Evolutionary conservation across 1,140 invertebrate species (phyloP), one percentile per base, ranked within the genome.

Genomic region (Metaphire vulgaris): DNA sequence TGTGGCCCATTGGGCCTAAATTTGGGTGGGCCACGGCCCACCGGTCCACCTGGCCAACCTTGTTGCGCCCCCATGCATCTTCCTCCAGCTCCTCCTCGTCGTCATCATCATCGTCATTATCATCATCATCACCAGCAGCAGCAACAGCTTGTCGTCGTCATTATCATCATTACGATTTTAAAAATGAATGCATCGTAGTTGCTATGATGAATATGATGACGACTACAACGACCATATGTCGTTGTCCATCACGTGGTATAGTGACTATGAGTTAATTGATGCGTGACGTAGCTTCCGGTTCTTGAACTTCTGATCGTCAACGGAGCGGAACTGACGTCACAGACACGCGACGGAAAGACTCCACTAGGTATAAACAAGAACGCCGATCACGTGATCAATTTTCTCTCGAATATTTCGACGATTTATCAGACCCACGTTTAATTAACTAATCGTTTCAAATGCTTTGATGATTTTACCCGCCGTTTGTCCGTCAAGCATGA

Each of bases 261-360:
- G 41, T 28, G 41, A 73, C 21, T 1, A 73, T 64, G 41, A 73
- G 21, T 74, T 78, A 80, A 71, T 74, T 81, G 31, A 76, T 67
- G 87, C 33, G 14, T 56, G n/a, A n/a, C 21, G 31, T 87, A 97
- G 94, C 88, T 95, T 80, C 95, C 97, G 87, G 92, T 98, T 33
- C 88, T 99, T 79, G 96, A 98, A 87, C 83, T 97, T 79, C 87
- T 99, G 69, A 95, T 96, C 68, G 93, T 97, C 87, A 92, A 95
- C 87, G 97, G 96, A 80, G 96, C 96, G 78, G 95, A 99, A 88
- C 89, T 99, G 81, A 96, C 98, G 89, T 94, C 96, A 16, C 93
- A 93, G 84, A 98, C 97, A 81, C 96, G 94, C 85, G 94, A 95
- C 83, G 95, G 97, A 75, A 97, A 99, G 88, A 98, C 96, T 69